Percentiles rank a stretch among this genome's conserved stretches.
Conservation (phyloP, 1,140 invertebrate genomes). For the Cephus cinctus region DNA sequence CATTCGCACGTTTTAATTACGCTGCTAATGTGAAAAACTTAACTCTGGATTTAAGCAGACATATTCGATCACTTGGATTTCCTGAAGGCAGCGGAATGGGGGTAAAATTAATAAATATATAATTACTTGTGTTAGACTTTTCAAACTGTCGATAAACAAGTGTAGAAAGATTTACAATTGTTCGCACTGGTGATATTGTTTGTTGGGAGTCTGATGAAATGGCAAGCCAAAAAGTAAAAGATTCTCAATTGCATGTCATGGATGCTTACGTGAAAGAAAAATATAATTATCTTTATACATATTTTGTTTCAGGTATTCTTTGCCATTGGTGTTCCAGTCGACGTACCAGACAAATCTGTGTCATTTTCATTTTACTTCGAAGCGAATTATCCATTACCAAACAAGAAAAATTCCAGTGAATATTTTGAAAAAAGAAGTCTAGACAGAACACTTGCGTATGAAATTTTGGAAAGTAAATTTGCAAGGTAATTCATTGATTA, state of each 20-base stretch:
- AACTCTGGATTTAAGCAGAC: conserved; percentile 34
- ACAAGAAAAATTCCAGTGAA: conserved; percentile 23
- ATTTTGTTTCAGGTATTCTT: conserved; percentile 47
- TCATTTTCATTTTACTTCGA: conserved; percentile 51
- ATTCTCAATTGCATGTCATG: neutral
- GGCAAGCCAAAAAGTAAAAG: too few species aligned
- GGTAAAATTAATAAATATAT: conserved; percentile 24
- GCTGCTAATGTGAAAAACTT: conserved; percentile 38
- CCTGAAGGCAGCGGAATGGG: conserved; percentile 42
- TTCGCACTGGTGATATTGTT: too few species aligned
- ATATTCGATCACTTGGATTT: conserved; percentile 44
- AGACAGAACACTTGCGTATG: conserved; percentile 39
- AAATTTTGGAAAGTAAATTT: conserved; percentile 40
- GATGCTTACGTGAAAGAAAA: neutral
- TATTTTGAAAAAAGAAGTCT: conserved; percentile 32
- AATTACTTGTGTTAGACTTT: neutral
- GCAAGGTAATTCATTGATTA: conserved; percentile 31
- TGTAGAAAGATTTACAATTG: neutral
- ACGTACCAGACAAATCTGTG: conserved; percentile 46
- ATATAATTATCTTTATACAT: neutral
- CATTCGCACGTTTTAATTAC: too few species aligned
- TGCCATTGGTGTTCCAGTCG: conserved; percentile 46
- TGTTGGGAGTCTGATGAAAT: too few species aligned
- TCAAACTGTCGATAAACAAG: neutral
- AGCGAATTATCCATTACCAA: conserved; percentile 48